A percentile compares a stretch with the other conserved stretches of the same genome.
Evolutionary conservation across 1,140 invertebrate species (phyloP).

Genomic region (Planococcus citri): DNA sequence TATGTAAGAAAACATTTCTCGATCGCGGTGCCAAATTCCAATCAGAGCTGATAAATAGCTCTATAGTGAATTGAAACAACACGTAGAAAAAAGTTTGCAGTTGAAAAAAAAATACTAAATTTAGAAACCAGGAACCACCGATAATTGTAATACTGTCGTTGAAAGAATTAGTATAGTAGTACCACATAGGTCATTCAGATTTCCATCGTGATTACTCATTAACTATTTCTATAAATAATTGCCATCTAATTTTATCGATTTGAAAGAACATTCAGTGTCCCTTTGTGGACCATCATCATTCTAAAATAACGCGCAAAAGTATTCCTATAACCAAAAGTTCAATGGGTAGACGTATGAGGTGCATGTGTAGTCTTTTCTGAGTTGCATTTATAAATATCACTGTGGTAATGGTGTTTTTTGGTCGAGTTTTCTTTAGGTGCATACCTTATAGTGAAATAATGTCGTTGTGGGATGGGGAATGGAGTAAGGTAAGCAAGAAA

Average conservation of each 20-base stretch:
- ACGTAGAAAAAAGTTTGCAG: not conserved
- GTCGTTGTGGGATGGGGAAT: no score
- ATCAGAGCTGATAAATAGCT: not conserved
- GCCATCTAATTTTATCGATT: not conserved
- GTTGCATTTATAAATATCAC: no score
- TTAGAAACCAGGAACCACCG: not conserved
- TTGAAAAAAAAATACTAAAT: not conserved
- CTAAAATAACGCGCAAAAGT: no score
- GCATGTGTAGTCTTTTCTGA: no score
- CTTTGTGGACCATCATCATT: no score
- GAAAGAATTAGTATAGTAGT: not conserved
- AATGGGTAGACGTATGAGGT: no score
- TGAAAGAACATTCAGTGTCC: no score
- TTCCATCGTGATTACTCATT: not conserved
- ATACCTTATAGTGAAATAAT: no score
- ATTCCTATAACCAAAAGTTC: no score
- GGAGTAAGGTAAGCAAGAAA: no score
- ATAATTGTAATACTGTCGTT: not conserved
- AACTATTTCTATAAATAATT: not conserved
- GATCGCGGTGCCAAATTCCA: not conserved
- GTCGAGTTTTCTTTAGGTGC: no score
- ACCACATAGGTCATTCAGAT: not conserved
- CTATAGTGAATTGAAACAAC: not conserved
- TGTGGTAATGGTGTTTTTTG: no score
- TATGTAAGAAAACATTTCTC: not conserved